phyloP scores from a whole-genome alignment of 2,113 vertebrate genomes.

The Perca schrenkii region DNA sequence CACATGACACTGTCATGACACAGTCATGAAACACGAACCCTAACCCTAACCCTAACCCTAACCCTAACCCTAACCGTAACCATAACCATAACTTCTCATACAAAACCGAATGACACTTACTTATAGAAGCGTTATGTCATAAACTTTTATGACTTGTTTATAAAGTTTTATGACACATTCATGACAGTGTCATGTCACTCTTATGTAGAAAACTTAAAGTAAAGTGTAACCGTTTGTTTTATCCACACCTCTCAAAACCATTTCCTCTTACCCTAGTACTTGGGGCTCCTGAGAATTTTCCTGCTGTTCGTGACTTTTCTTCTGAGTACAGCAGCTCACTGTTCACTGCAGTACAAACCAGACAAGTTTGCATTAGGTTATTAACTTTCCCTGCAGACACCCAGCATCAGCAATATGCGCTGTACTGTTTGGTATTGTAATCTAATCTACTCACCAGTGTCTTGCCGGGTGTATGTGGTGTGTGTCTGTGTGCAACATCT shows the following conservation, averaged over 20 bases:
- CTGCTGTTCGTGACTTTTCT: background rate
- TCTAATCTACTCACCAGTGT: conserved; percentile 57
- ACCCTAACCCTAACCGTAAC: too few species aligned
- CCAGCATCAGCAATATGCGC: too few species aligned
- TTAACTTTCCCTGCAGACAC: background rate
- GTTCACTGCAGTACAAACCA: conserved; percentile 31
- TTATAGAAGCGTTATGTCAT: too few species aligned
- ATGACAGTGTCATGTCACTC: too few species aligned
- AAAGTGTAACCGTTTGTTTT: background rate
- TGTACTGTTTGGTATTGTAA: background rate
- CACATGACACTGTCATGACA: too few species aligned
- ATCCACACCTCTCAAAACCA: background rate
- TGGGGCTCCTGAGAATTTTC: conserved; percentile 42
- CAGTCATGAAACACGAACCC: too few species aligned
- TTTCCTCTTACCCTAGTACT: conserved; percentile 56
- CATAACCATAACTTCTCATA: too few species aligned
- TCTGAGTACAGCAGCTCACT: conserved; percentile 31
- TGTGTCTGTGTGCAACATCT: conserved; percentile 66
- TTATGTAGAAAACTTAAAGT: too few species aligned
- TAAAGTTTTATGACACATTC: too few species aligned
- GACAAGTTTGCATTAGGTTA: background rate
- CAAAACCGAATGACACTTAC: too few species aligned
- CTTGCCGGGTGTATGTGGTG: conserved; percentile 1
- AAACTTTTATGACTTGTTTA: too few species aligned
- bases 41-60: too few species aligned